A percentile compares a stretch with the other conserved stretches of the same genome.
Conservation (phyloP, 2,888 invertebrate species). For the Philereme transversata region DNA sequence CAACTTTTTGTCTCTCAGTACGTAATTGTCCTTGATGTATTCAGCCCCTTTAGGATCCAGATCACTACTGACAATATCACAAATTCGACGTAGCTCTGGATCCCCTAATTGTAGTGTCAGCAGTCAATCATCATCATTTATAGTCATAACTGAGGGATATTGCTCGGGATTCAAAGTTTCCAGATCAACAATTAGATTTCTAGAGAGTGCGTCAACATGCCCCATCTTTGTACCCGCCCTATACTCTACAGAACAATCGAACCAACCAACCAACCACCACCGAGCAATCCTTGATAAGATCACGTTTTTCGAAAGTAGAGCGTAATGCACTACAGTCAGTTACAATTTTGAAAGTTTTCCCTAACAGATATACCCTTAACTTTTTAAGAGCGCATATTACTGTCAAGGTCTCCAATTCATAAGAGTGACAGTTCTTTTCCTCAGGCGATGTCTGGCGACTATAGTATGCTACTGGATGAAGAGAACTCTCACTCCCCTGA, state of each 20-base stretch:
- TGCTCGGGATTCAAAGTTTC: neutral
- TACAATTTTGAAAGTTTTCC: conserved; percentile 4
- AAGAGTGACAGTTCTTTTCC: too few relatives aligned
- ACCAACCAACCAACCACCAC: conserved; percentile 7
- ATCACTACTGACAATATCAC: too few relatives aligned
- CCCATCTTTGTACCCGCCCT: conserved; percentile 4
- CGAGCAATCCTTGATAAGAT: conserved; percentile 7
- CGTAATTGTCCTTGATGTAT: too few relatives aligned
- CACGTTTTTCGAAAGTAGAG: conserved; percentile 5
- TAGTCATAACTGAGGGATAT: neutral
- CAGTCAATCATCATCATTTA: conserved; percentile 12
- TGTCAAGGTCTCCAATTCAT: conserved; percentile 1
- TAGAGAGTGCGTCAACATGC: conserved; percentile 1
- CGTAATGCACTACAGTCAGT: conserved; percentile 9
- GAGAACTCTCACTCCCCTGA: conserved; percentile 2
- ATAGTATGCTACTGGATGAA: neutral
- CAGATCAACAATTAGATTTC: neutral
- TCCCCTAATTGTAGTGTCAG: conserved; percentile 15
- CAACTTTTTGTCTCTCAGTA: too few relatives aligned
- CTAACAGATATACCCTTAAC: conserved; percentile 5
- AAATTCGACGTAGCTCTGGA: conserved; percentile 10
- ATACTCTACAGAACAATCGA: conserved; percentile 6
- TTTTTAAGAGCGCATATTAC: conserved; percentile 2
- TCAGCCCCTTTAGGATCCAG: too few relatives aligned
- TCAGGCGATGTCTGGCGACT: too few relatives aligned